Evolutionary conservation across 2,113 vertebrate genomes (phyloP).

Genomic region (Micromys minutus): DNA sequence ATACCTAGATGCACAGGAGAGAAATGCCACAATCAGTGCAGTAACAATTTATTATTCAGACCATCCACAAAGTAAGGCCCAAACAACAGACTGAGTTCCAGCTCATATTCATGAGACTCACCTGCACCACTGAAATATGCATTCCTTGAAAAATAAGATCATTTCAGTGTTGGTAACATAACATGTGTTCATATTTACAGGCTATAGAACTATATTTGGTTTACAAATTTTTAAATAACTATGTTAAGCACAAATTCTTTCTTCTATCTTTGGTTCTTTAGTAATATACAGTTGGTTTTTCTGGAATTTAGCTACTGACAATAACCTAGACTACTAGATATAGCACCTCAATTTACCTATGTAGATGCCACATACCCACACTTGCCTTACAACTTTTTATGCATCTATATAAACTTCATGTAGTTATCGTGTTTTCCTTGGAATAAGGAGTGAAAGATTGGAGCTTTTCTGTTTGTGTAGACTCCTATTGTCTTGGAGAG

Average conservation of each 20-base stretch:
- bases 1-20: background rate
- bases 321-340: background rate
- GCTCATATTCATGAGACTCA: background rate
- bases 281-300: background rate
- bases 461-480: background rate
- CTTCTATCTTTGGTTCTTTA: background rate
- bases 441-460: background rate
- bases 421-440: background rate
- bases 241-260: background rate
- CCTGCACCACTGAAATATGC: background rate
- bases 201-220: background rate
- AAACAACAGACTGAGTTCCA: too few species aligned
- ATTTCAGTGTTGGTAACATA: background rate
- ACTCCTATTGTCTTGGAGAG: background rate
- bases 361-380: background rate
- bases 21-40: background rate
- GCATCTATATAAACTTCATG: background rate
- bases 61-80: too few species aligned
- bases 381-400: background rate
- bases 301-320: background rate
- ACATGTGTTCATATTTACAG: background rate
- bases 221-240: background rate
- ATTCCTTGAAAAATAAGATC: background rate
- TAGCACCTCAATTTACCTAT: background rate
- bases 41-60: background rate